phyloP scores from a whole-genome alignment of 2,888 invertebrate species.

The Helicoverpa assulta region DNA sequence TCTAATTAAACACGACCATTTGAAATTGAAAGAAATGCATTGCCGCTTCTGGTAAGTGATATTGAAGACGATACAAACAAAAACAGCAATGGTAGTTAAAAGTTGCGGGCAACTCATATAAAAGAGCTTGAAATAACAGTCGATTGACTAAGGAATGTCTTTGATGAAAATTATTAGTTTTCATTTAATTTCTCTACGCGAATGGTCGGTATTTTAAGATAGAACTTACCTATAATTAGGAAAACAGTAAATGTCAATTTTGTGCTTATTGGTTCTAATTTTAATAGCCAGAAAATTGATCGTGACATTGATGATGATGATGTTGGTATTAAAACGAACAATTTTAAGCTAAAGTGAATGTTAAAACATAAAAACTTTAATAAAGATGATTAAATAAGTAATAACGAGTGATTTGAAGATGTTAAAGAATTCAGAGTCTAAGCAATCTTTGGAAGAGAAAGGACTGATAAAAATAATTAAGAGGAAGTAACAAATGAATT shows the following conservation, averaged over 20 bases:
- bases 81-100: constrained; percentile 3
- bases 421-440: background rate
- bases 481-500: background rate
- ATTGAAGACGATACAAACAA: background rate
- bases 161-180: constrained; percentile 27
- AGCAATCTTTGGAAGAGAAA: background rate
- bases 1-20: constrained; percentile 4
- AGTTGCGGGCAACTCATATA: background rate
- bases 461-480: background rate
- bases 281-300: background rate
- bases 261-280: too few relatives aligned
- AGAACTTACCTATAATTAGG: background rate
- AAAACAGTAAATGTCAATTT: too few relatives aligned
- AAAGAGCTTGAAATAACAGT: background rate
- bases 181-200: constrained; percentile 30
- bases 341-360: too few relatives aligned
- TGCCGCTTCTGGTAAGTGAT: background rate
- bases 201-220: background rate
- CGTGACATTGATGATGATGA: background rate
- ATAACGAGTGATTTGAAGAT: background rate
- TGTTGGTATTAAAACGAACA: too few relatives aligned
- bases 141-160: constrained; percentile 32
- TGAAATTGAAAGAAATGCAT: background rate
- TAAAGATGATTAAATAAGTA: background rate
- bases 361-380: too few relatives aligned